Base-by-base conservation (phyloP, 2,888 invertebrate genomes). In the Hyposoter didymator region DNA sequence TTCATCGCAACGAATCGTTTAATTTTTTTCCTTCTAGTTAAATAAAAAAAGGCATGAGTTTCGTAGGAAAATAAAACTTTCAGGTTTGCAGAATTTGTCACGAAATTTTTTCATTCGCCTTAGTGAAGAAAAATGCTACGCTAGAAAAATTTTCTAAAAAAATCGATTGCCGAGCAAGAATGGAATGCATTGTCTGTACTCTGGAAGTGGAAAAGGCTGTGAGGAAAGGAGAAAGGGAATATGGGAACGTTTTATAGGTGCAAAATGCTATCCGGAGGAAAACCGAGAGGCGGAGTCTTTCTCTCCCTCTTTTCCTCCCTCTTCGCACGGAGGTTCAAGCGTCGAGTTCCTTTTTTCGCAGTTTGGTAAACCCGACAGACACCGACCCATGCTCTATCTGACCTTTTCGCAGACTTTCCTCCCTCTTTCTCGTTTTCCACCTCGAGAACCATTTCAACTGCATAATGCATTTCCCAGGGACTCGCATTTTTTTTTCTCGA, bases 281-380 rank as follows among this genome's bases (percentile, higher is more conserved):
- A 85, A 86, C 70, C 84, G 70, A 86, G 76, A 86, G 78, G 69
- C 79, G 84, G 82, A 82, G 85, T 59, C 47, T 32, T 45, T 55
- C 69, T 59, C 52, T 66, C 35, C 81, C 69, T 67, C 49, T 69
- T 47, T 32, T 35, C 52, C 39, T 67, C 74, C 52, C 22, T 59
- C 74, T 52, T 64, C 49, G n/a, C 28, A 47, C 47, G 62, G 64
- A 7, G 47, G 47, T 14, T 66, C 35, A 22, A 66, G 59, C 75
- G 75, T 64, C n/a, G 64, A 35, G 28, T 49, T n/a, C 10, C 43
- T 64, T 35, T 52, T 72, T 59, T 49, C 78, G 55, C 64, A 59
- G 69, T 85, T 82, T 74, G 75, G 59, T 59, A 64, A 74, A 49
- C 52, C 45, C 67, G 35, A 43, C 43, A 70, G 59, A 32, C 43